Evolutionary conservation across 2,797 vertebrate species (phyloP), one percentile per base, ranked within the genome.

Genomic region (Champsocephalus esox): DNA sequence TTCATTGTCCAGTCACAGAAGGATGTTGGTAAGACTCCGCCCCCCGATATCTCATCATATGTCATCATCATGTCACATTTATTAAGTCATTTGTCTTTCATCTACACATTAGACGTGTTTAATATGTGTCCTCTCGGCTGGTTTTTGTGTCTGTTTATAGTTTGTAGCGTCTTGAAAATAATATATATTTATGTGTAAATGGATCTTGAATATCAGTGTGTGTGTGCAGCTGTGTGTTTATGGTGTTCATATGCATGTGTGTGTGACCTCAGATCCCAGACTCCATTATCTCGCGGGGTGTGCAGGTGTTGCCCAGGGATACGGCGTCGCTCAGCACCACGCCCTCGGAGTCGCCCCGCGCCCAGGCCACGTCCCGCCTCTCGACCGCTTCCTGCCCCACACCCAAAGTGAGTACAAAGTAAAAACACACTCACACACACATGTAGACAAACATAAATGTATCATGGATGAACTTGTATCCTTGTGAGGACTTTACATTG

Each of bases 371-470:
- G 66, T 99, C 98, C 81, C 97, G 98, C 85, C 97, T 99, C 87
- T 99, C 98, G 77, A 99, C 98, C 77, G 98, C 98, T 86, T 99
- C 98, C 93, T 99, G 98, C 85, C 98, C 98, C 87, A 99, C 98
- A 83, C 98, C 98, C 92, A 99, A 99, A 97, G 98, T 99, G 94
- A 97, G 98, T 94, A 61, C 48, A 12, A 28, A 96, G 96, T 9
- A 3, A 19, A 3, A 19, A 34, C 62, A 55, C 60, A 4, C 63
- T 44, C 16, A n/a, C n/a, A 21, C 70, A 38, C 19, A 70, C 24
- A 75, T 28, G 19, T 17, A 75, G 19, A 66, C 5, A 41, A 64
- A 54, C 28, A 56, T 34, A 46, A 12, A 48, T 6, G 12, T 38
- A 21, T 66, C 43, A n/a, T 4, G 34, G 13, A 8, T 16, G 2